Base-by-base conservation (phyloP, 2,888 invertebrate species). In the Cremastinae sp. region DNA sequence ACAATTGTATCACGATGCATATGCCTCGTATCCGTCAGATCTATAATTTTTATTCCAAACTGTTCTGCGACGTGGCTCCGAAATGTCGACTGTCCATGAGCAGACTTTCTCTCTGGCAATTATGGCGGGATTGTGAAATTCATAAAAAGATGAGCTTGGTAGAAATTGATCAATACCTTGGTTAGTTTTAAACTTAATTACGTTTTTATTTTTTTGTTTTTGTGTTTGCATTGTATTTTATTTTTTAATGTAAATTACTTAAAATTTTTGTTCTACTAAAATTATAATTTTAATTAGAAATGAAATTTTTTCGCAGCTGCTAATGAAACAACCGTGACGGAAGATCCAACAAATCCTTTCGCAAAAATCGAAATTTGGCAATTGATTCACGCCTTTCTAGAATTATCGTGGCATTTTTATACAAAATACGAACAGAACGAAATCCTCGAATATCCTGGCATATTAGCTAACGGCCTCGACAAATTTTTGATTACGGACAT, bases 301-400 rank as follows among this genome's bases (percentile, higher is more conserved):
- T 18, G 14, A 20, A 0, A 18, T 12, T 22, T 7, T 20, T 3
- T 7, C 35, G n/a, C 10, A 84, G 84, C 80, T 1, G 59, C 59
- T 22, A 80, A 84, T 37, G 37, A 73, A 70, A 74, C 55, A 0
- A 64, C 79, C 0, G 68, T 91, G 1, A 85, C 92, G 0, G 90
- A 88, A 69, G 85, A 86, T 2, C 85, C 90, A 0, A 92, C 93
- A 80, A 82, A 91, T 81, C 93, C 93, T 0, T 93, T 93, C 82
- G 93, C 93, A 81, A 91, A 90, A 80, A 91, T 93, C 81, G 92
- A 92, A 84, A 92, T 92, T 82, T 93, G 93, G 92, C 93, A 93
- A 85, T 93, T 92, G 85, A 70, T 92, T 39, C 92, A 92, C 74
- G 91, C 91, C 39, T 80, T 93, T 9, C 88, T 93, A 74, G 90